Base-by-base conservation (phyloP, 92 coral and sea anemone species). In the Parazoanthus swiftii region DNA sequence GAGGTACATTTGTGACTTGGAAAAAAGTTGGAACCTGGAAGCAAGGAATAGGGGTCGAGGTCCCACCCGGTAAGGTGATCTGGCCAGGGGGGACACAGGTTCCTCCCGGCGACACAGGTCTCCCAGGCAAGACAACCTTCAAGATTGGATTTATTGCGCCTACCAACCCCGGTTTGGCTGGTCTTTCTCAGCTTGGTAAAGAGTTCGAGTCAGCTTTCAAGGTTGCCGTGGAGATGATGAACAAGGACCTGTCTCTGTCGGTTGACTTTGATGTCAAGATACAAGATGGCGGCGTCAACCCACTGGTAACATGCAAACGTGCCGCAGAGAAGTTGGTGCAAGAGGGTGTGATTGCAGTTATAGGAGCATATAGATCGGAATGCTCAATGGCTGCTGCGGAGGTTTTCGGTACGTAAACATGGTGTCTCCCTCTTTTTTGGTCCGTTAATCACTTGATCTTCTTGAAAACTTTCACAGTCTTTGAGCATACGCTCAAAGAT, bases 81-180 rank as follows among this genome's bases (percentile, higher is more conserved):
- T 97, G 99, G 98, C 98, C 97, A 81, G 98, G 99, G 20, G 93
- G 96, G 85, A 91, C 97, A 54, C 91, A 86, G 59, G 93, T 88
- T 16, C 98, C 96, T 0, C 98, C 98, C 1, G 96, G 96, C 3
- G 99, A 97, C 78, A 92, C 92, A 75, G 98, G 97, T n/a, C 93
- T 93, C 26, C 99, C 99, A 2, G 99, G 99, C 23, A 96, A 96
- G 88, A 96, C 98, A 63, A 96, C 99, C 8, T 91, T 96, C 80
- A 93, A 96, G 76, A 95, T 96, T 78, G 99, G 99, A 43, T 92
- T 96, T 81, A 92, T 96, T 20, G 95, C 96, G n/a, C 99, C 99
- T 20, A 93, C 94, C 35, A 93, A 92, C 74, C 94, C 98, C 48
- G 95, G 93, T 75, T 89, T 96, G 50, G 98, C 96, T 36, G 98